Evolutionary conservation across 1,140 invertebrate genomes (phyloP).

Genomic region (Drosophila sechellia): DNA sequence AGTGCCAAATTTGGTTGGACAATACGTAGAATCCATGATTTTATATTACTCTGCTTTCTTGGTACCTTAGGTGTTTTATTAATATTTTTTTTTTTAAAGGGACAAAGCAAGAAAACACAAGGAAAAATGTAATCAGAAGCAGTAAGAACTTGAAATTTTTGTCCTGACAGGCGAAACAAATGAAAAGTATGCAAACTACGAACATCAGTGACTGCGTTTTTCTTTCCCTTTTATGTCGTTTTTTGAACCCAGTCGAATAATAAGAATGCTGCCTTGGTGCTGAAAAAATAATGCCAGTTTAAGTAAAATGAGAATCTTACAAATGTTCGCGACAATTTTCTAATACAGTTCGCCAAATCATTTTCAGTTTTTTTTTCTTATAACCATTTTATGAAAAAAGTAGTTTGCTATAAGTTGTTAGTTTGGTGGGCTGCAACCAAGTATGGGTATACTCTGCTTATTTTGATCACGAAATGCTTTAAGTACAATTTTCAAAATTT

Average conservation of each 20-base stretch:
- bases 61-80: constrained; percentile 11
- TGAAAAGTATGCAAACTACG: constrained; percentile 58
- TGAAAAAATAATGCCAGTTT: constrained; percentile 17
- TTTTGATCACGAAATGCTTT: too few relatives aligned
- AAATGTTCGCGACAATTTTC: too few relatives aligned
- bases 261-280: constrained; percentile 21
- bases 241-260: constrained; percentile 7
- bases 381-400: too few relatives aligned
- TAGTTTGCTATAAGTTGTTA: too few relatives aligned
- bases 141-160: constrained; percentile 49
- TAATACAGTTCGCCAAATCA: too few relatives aligned
- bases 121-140: constrained; percentile 29
- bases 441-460: too few relatives aligned
- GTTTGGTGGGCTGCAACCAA: too few relatives aligned
- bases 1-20: constrained; percentile 26
- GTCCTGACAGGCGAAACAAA: constrained; percentile 55
- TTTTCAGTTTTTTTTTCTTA: too few relatives aligned
- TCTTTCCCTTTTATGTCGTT: background rate
- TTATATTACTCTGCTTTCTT: constrained; percentile 8
- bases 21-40: constrained; percentile 20
- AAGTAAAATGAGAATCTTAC: background rate
- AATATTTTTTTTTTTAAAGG: constrained; percentile 10
- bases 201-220: background rate
- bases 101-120: constrained; percentile 9
- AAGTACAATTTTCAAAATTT: too few relatives aligned